phyloP scores from a whole-genome alignment of 2,888 invertebrate species.

The Zygaena filipendulae region DNA sequence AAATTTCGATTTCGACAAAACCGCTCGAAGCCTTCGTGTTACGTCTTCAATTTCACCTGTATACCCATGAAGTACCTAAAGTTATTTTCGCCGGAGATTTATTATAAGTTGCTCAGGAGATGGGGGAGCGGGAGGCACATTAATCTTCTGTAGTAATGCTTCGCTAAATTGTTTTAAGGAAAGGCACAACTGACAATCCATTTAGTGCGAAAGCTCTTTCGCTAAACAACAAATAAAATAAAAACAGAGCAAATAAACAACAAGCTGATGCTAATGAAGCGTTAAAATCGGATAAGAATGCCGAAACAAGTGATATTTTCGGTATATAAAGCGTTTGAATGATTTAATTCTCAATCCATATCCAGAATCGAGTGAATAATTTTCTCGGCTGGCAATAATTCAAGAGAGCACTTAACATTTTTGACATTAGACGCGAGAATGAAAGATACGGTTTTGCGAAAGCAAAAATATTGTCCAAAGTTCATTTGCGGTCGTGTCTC shows the following conservation, averaged over 20 bases:
- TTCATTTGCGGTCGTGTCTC: too few relatives aligned
- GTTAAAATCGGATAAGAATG: constrained; percentile 33
- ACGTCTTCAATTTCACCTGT: constrained; percentile 14
- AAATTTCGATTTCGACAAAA: constrained; percentile 36
- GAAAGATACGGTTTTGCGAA: constrained; percentile 22
- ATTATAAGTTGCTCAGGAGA: constrained; percentile 37
- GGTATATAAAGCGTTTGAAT: constrained; percentile 22
- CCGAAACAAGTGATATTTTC: constrained; percentile 30
- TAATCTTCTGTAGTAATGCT: constrained; percentile 37
- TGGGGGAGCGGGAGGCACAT: constrained; percentile 27
- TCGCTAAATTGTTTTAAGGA: constrained; percentile 42
- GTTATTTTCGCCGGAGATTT: constrained; percentile 31
- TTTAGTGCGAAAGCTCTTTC: constrained; percentile 31
- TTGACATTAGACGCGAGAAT: constrained; percentile 29
- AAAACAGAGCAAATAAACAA: constrained; percentile 7
- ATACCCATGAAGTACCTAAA: too few relatives aligned
- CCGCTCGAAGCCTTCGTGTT: constrained; percentile 33
- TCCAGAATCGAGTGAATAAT: constrained; percentile 24
- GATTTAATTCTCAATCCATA: constrained; percentile 24
- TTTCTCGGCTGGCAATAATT: constrained; percentile 39
- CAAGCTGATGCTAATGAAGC: constrained; percentile 41
- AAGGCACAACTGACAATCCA: constrained; percentile 35
- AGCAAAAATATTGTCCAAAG: constrained; percentile 23
- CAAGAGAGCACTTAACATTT: constrained; percentile 46
- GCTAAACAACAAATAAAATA: constrained; percentile 26